Conservation (phyloP, 2,113 vertebrate species). For the Urocolius indicus region DNA sequence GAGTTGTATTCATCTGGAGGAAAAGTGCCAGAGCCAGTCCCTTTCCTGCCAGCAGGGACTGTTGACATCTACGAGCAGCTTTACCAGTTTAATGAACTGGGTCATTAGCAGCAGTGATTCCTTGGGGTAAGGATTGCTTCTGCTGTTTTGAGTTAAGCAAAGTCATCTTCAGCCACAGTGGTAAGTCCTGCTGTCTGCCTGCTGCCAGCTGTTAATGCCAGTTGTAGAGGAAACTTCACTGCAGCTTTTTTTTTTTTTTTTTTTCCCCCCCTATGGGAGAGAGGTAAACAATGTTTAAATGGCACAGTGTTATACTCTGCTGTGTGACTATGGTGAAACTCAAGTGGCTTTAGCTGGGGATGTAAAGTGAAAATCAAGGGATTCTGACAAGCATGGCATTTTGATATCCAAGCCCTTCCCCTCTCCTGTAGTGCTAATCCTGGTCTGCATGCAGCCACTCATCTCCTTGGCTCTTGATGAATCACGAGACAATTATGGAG, state of each 20-base stretch:
- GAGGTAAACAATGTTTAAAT: background rate
- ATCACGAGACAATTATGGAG: background rate
- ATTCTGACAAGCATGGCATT: background rate
- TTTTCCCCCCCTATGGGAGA: background rate
- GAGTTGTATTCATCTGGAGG: background rate
- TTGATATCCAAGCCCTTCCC: background rate
- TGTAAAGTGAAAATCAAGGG: background rate
- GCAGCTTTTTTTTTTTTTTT: background rate
- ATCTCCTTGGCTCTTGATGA: background rate
- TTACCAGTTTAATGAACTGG: background rate
- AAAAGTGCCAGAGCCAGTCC: background rate
- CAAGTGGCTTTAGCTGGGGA: background rate
- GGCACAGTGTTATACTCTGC: background rate
- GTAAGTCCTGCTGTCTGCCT: background rate
- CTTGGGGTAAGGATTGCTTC: background rate
- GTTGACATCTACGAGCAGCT: background rate
- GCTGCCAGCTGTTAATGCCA: background rate
- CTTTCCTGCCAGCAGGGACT: background rate
- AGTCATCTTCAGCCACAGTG: background rate
- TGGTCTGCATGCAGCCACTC: accelerated
- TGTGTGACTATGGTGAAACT: background rate
- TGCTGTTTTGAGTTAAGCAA: background rate
- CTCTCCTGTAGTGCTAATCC: background rate
- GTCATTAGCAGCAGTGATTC: background rate
- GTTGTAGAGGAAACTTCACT: background rate